phyloP scores from a whole-genome alignment of 2,797 vertebrate species.

The Megaceryle alcyon region DNA sequence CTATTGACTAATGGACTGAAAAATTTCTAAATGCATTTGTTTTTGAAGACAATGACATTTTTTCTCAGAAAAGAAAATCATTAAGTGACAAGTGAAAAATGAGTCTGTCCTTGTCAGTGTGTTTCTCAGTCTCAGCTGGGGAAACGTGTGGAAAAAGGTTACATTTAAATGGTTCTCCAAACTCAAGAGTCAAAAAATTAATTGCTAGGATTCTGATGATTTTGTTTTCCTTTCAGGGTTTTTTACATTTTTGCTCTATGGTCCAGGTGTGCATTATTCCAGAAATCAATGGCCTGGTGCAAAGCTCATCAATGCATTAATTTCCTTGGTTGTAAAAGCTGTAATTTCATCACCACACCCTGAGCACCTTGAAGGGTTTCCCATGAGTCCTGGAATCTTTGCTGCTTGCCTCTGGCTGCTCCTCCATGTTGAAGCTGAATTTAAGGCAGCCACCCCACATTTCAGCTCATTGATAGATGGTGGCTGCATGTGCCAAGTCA shows the following conservation, averaged over 20 bases:
- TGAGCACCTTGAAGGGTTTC: background rate
- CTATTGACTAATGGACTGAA: conserved; percentile 6
- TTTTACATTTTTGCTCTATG: background rate
- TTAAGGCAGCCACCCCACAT: rapidly evolving
- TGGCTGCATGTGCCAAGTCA: rapidly evolving
- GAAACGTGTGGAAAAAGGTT: conserved; percentile 12
- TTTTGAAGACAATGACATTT: conserved; percentile 28
- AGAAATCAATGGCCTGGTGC: background rate
- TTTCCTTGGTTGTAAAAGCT: background rate
- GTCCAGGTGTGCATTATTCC: background rate
- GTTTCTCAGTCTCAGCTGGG: background rate
- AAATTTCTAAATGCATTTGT: background rate
- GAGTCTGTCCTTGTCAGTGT: background rate
- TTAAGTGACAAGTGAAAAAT: background rate
- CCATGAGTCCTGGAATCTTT: background rate
- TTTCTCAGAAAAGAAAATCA: conserved; percentile 39
- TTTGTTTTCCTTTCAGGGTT: background rate
- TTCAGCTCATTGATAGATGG: rapidly evolving
- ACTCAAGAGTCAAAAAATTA: background rate
- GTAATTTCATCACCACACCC: background rate
- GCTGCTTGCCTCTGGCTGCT: background rate
- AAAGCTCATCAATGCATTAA: background rate
- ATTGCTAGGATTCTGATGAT: background rate
- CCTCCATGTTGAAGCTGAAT: background rate
- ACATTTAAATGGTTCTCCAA: background rate